These are phyloP conservation scores for Phenganax marumi DNA, from an alignment of 92 coral and sea anemone genomes.

Conservation along the genomic window DNA sequence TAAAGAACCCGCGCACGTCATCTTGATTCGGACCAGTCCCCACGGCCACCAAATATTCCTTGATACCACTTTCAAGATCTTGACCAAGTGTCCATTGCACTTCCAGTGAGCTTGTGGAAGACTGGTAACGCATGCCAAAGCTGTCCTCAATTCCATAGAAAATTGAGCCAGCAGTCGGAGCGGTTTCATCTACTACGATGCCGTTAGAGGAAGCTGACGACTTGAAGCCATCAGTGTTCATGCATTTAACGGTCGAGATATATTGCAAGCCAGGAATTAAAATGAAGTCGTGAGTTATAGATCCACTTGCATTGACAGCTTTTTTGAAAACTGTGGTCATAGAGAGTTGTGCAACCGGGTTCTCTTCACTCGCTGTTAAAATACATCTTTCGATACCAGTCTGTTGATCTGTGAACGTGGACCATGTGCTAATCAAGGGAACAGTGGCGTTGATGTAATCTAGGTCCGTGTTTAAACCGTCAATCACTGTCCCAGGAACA, in stretches of 20 bases:
- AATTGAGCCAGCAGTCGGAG: conserved; percentile 64
- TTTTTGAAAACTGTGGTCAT: conserved; percentile 60
- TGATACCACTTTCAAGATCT: conserved; percentile 81
- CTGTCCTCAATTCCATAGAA: conserved; percentile 59
- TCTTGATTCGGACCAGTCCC: conserved; percentile 77
- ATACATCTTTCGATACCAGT: conserved; percentile 67
- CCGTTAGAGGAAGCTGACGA: conserved; percentile 73
- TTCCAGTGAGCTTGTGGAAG: conserved; percentile 50
- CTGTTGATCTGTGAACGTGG: conserved; percentile 70
- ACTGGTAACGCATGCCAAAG: conserved; percentile 59
- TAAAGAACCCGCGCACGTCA: conserved; percentile 64
- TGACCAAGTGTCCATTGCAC: conserved; percentile 68
- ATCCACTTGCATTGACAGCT: conserved; percentile 57
- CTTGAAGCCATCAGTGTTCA: conserved; percentile 76
- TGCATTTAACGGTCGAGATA: conserved; percentile 71
- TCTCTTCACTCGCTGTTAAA: conserved; percentile 66
- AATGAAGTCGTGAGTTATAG: conserved; percentile 60
- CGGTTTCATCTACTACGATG: conserved; percentile 72
- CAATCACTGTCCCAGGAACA: conserved; percentile 74
- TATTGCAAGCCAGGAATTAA: conserved; percentile 75
- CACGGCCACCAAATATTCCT: conserved; percentile 81
- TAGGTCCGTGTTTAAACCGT: conserved; percentile 63
- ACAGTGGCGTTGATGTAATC: conserved; percentile 63
- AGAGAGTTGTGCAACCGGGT: background rate
- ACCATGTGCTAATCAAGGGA: conserved; percentile 66